Base-by-base conservation (phyloP, 2,888 invertebrate genomes). In the Mythimna ferrago region DNA sequence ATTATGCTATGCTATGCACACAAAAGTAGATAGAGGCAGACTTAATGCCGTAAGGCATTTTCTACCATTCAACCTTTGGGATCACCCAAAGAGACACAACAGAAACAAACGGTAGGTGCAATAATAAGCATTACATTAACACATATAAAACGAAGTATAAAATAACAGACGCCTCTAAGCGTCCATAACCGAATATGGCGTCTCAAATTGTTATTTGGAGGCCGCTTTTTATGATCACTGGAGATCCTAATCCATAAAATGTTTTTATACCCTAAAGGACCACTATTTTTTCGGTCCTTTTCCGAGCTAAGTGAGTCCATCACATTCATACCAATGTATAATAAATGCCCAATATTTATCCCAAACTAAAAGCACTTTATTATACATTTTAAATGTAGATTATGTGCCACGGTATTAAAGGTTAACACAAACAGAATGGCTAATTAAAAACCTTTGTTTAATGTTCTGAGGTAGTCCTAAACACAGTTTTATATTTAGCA, bases 401-500 rank as follows among this genome's bases (percentile, higher is more conserved):
- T 57, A 48, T 44, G 21, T n/a, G 53, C 60, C 21, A 65, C 16
- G 2, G 11, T 21, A 38, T 11, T 26, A 35, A 3, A 51, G n/a
- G 6, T 57, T 57, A 21, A 35, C 32, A 35, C 10, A 57, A 57
- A 53, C 54, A 41, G 48, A 41, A 6, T n/a, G n/a, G 7, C 21
- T 76, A 62, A 69, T 76, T 65, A 81, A 81, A 68, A 68, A 61
- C 51, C 44, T 19, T 11, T 53, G 14, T 61, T 35, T 9, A 54
- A 60, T 76, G n/a, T 56, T 54, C 10, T 70, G 54, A 19, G 60
- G 35, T 61, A 21, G 32, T 21, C n/a, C 11, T 21, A 48, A 21
- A 38, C 41, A 66, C 26, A 48, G 16, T 26, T 9, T 19, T 16
- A 11, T 60, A 72, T 73, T 58, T 64, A 21, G 32, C 10, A 73